These are phyloP conservation scores for Ectobius pallidus DNA, from an alignment of 2,888 invertebrate species.

Conservation along the genomic window DNA sequence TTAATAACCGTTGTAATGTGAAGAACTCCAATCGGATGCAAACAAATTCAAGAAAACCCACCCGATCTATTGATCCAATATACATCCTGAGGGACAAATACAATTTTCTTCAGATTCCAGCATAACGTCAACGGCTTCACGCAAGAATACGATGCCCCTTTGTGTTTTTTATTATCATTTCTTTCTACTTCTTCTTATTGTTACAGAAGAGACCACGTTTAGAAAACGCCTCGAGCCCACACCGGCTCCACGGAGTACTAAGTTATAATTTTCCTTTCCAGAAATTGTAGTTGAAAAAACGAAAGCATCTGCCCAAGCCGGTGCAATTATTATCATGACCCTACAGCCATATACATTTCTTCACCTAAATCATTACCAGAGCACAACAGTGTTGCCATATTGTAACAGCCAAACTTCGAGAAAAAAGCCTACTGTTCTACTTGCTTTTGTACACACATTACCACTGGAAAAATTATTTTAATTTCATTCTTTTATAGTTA, in stretches of 20 bases:
- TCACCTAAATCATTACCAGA: conserved; percentile 8
- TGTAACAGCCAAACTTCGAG: too few relatives aligned
- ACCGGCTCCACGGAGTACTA: background rate
- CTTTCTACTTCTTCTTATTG: background rate
- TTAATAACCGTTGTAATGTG: background rate
- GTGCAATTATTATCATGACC: conserved; percentile 15
- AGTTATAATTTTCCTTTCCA: conserved; percentile 34
- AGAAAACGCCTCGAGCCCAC: background rate
- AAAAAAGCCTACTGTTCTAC: too few relatives aligned
- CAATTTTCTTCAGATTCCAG: background rate
- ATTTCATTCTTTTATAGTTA: too few relatives aligned
- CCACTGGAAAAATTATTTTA: too few relatives aligned
- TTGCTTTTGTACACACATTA: too few relatives aligned
- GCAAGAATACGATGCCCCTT: background rate
- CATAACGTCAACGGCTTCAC: background rate
- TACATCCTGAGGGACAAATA: background rate
- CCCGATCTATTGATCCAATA: too few relatives aligned
- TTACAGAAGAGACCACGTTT: conserved; percentile 2
- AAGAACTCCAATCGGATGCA: background rate
- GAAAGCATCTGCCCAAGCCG: conserved; percentile 14
- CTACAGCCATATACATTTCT: conserved; percentile 15
- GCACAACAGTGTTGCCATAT: background rate
- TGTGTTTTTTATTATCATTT: background rate
- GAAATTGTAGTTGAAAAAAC: conserved; percentile 32
- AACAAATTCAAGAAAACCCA: background rate